Conservation (phyloP, 1,140 invertebrate genomes). For the Bombus confusus region DNA sequence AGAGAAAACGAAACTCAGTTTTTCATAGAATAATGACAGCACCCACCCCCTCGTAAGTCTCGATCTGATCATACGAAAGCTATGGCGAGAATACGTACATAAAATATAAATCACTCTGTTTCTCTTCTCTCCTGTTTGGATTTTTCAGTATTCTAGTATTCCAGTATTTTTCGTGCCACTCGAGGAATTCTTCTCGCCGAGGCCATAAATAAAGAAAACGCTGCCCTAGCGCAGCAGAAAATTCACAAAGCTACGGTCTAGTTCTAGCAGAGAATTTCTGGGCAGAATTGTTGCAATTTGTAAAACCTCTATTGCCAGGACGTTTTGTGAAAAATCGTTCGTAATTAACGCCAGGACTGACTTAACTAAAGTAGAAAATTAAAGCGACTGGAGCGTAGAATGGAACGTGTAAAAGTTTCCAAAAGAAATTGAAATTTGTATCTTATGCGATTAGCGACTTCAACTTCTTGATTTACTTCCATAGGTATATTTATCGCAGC, state of each 20-base stretch:
- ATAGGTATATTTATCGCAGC: no score
- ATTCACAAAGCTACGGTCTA: neutral
- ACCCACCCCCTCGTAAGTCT: neutral
- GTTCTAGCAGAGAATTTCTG: neutral
- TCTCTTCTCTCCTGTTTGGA: neutral
- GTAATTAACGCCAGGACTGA: no score
- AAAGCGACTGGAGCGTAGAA: no score
- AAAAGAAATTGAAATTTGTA: no score
- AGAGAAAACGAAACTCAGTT: neutral
- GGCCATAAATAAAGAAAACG: neutral
- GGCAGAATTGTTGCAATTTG: neutral
- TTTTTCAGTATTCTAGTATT: no score
- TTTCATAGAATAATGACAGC: neutral
- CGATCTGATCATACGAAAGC: neutral
- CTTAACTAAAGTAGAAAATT: no score
- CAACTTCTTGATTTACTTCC: no score
- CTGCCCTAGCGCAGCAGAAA: neutral
- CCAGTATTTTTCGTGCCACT: neutral
- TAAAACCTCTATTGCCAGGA: neutral
- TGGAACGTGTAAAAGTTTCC: no score
- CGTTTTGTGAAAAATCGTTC: no score
- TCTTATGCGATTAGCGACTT: no score
- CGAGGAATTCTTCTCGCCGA: neutral
- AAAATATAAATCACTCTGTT: neutral
- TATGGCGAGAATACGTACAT: neutral